These are phyloP conservation scores for Achlya flavicornis DNA, from an alignment of 2,888 invertebrate genomes.

Conservation along the genomic window DNA sequence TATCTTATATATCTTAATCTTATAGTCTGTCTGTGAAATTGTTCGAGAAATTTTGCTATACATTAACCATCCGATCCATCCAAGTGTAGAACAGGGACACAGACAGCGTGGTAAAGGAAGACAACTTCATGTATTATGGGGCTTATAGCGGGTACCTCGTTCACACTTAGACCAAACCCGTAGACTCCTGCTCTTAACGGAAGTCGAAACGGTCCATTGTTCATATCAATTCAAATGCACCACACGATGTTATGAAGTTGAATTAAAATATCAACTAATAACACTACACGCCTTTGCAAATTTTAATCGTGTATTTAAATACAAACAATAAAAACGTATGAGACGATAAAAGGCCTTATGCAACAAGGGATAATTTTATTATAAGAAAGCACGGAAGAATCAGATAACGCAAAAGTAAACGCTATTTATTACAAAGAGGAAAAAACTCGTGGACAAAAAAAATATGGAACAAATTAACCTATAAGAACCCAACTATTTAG, in stretches of 20 bases:
- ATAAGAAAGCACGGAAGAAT: no score
- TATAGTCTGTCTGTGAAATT: no score
- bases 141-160: background rate
- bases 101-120: background rate
- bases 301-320: background rate
- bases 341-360: no score
- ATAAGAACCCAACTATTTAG: no score
- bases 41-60: no score
- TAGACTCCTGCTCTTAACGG: conserved; percentile 41
- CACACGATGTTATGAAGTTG: conserved; percentile 33
- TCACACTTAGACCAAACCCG: conserved; percentile 33
- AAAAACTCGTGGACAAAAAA: no score
- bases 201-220: conserved; percentile 68
- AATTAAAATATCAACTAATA: conserved; percentile 16
- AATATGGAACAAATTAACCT: no score
- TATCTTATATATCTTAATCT: no score
- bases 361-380: no score
- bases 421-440: no score
- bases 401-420: no score
- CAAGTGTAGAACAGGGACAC: background rate
- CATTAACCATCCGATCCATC: background rate
- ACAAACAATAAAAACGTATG: no score
- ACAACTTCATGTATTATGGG: background rate
- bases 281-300: background rate
- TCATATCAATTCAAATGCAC: conserved; percentile 56